Evolutionary conservation across 2,888 invertebrate genomes (phyloP), one percentile per base, ranked within the genome.

Genomic region (Theristus sp.): DNA sequence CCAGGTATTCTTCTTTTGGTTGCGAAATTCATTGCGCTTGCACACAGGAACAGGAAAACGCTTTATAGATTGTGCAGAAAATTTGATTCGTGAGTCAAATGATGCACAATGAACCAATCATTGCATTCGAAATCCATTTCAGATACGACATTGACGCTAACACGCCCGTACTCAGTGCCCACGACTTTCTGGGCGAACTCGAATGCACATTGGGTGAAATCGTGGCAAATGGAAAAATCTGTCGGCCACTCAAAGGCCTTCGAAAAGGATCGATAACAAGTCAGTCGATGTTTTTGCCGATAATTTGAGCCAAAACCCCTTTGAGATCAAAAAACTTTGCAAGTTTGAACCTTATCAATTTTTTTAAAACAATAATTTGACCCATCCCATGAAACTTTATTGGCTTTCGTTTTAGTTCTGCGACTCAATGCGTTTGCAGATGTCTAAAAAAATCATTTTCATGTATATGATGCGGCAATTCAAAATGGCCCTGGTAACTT

Each of bases 121-220:
- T n/a, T n/a, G n/a, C n/a, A n/a, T n/a, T n/a, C n/a, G n/a, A n/a
- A n/a, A n/a, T 17, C 20, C 3, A 49, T 49, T 49, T 58, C 62
- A 71, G 71, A 17, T 71, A 69, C 58, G 71, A 71, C 27, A 72
- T 72, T 60, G 71, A 71, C 60, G 62, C 61, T 25, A 49, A 60
- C 2, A 62, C 62, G 3, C 55, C 60, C 22, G 62, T 64, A 26
- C 61, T 72, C 38, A 58, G 60, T 6, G 24, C 62, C 1, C 72
- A 76, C 64, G 76, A 80, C 66, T 79, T 78, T 65, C 72, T 82
- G 6, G 82, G 82, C 17, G 70, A 72, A 57, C 72, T 76, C 31
- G 79, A 80, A 57, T 78, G 78, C 64, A 78, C 78, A 30, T 67
- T 82, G 54, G 82, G 80, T 28, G 80, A 81, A 66, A 77, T 78